Conservation (phyloP, 2,113 vertebrate genomes). For the Ia io region DNA sequence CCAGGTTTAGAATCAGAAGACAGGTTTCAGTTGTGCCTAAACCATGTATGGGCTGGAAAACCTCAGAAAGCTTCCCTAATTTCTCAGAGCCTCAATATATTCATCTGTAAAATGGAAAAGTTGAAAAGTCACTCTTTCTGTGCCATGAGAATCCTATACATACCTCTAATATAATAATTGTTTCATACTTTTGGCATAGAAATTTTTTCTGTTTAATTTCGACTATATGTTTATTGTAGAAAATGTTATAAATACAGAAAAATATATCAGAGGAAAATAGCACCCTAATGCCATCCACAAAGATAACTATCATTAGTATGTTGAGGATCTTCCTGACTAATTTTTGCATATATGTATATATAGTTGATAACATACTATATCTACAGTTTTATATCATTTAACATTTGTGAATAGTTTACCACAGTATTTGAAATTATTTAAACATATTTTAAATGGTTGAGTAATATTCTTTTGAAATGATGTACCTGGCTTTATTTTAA, state of each 20-base stretch:
- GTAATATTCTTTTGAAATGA: neutral
- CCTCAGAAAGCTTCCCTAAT: neutral
- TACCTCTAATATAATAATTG: neutral
- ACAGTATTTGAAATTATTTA: constrained; percentile 7
- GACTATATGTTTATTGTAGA: neutral
- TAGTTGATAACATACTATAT: neutral
- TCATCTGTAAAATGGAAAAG: constrained; percentile 15
- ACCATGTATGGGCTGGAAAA: neutral
- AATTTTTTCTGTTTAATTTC: constrained; percentile 3
- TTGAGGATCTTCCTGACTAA: neutral
- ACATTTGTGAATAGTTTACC: neutral
- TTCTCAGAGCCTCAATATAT: constrained; percentile 10
- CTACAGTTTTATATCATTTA: neutral
- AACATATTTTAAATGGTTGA: neutral
- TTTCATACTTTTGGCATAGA: neutral
- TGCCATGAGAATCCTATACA: neutral
- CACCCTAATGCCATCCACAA: neutral
- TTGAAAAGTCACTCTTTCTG: constrained; percentile 20
- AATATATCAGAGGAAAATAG: constrained; percentile 20
- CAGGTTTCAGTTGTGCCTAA: neutral
- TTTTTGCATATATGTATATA: neutral
- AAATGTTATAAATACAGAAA: neutral
- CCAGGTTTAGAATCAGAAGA: neutral
- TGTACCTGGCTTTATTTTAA: constrained; percentile 19
- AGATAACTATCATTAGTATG: neutral